Conservation (phyloP, 37 sponge, comb jelly and placozoan genomes). For the Eunapius fragilis region DNA sequence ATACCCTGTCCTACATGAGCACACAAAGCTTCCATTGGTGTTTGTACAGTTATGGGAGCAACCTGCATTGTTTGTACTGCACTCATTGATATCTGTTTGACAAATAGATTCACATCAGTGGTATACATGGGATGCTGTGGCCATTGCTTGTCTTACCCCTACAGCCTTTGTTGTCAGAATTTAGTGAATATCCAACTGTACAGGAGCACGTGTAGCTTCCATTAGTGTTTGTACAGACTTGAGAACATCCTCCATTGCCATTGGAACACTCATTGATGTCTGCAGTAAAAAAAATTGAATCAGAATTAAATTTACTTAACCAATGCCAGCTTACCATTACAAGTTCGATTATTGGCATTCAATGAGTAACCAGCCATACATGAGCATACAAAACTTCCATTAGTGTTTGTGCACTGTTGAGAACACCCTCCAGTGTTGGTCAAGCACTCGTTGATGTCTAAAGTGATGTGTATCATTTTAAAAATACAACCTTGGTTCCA, state of each 20-base stretch:
- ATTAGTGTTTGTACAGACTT: slow-evolving; percentile 4
- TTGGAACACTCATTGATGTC: slow-evolving; percentile 10
- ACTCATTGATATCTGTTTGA: neutral
- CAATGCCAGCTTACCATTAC: too few species aligned
- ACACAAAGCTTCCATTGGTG: neutral
- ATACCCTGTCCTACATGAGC: too few species aligned
- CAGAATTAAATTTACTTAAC: neutral
- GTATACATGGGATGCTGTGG: too few species aligned
- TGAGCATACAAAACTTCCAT: neutral
- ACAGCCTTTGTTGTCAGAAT: too few species aligned
- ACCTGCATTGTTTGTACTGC: neutral
- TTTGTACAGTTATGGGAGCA: neutral
- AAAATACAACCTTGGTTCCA: neutral
- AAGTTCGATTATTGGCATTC: too few species aligned
- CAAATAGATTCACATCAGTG: too few species aligned
- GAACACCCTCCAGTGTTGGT: neutral
- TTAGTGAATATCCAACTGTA: neutral
- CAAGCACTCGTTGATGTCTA: neutral
- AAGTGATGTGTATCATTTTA: neutral
- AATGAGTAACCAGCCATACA: too few species aligned
- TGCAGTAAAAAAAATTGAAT: neutral
- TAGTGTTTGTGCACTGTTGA: neutral
- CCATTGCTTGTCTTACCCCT: too few species aligned
- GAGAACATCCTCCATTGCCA: neutral
- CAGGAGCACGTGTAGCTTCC: slow-evolving; percentile 2